Conservation (phyloP, 2,888 invertebrate species). For the Tuta absoluta region DNA sequence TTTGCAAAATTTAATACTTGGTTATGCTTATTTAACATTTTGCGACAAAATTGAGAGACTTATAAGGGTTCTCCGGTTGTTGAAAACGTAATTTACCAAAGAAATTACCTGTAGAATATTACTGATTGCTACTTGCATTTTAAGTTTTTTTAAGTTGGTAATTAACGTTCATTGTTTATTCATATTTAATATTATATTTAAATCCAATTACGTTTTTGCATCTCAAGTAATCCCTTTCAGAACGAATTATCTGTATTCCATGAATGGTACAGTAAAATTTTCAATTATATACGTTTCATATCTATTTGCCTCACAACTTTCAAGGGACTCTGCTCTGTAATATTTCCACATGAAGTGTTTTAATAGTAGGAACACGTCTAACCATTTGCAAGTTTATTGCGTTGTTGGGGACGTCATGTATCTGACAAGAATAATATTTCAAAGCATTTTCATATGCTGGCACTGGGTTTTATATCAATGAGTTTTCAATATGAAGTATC, state of each 20-base stretch:
- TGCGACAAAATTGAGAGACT: conserved; percentile 28
- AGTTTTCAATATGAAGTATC: not conserved
- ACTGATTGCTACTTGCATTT: conserved; percentile 3
- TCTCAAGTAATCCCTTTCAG: too few species aligned
- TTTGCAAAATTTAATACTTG: conserved; percentile 44
- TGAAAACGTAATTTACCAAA: conserved; percentile 23
- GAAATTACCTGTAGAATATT: conserved; percentile 19
- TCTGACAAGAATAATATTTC: conserved; percentile 18
- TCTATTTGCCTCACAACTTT: not conserved
- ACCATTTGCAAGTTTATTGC: conserved; percentile 24
- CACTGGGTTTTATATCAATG: not conserved
- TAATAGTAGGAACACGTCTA: conserved; percentile 9
- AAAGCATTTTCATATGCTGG: not conserved
- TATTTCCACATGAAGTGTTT: conserved; percentile 15
- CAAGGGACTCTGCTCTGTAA: not conserved
- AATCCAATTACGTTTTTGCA: too few species aligned
- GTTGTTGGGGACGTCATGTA: conserved; percentile 11
- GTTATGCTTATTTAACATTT: conserved; percentile 51
- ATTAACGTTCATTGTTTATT: too few species aligned
- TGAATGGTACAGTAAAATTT: not conserved
- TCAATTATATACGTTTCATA: not conserved
- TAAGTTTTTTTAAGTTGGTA: too few species aligned
- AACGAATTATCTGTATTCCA: too few species aligned
- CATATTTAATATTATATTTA: too few species aligned
- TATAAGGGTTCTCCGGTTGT: conserved; percentile 20